Conservation (phyloP, 2,113 vertebrate species). For the Prunella himalayana region DNA sequence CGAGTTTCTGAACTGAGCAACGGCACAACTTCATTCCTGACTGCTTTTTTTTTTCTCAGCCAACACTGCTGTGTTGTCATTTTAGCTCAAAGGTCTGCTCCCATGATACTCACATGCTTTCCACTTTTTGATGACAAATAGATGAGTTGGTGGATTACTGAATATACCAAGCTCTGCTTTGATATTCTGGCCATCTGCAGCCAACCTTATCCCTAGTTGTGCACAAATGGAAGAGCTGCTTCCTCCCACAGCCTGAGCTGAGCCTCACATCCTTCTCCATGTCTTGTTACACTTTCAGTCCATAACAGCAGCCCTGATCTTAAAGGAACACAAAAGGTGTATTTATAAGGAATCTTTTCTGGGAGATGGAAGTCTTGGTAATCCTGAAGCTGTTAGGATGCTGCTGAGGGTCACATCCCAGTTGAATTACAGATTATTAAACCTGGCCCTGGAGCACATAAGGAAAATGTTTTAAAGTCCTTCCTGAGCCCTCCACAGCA, state of each 20-base stretch:
- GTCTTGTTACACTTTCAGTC: background rate
- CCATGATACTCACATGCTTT: background rate
- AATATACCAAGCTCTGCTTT: background rate
- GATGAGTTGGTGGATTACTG: background rate
- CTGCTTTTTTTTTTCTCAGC: background rate
- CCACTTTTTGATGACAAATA: background rate
- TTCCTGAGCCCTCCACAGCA: background rate
- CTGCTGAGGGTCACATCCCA: background rate
- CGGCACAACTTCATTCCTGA: rapidly evolving
- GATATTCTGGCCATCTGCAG: background rate
- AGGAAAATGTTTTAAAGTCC: too few relatives aligned
- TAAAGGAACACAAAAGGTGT: background rate
- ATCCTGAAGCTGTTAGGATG: background rate
- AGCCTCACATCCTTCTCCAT: background rate
- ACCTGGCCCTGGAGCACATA: background rate
- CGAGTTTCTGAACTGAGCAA: background rate
- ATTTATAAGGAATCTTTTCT: background rate
- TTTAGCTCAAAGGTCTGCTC: background rate
- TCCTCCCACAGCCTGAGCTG: background rate
- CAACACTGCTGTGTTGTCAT: background rate
- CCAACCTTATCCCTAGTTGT: background rate
- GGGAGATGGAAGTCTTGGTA: background rate
- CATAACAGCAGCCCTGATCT: background rate
- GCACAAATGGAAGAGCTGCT: background rate
- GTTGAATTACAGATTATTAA: background rate